Conservation (phyloP, 2,113 vertebrate genomes). For the Electrona antarctica region DNA sequence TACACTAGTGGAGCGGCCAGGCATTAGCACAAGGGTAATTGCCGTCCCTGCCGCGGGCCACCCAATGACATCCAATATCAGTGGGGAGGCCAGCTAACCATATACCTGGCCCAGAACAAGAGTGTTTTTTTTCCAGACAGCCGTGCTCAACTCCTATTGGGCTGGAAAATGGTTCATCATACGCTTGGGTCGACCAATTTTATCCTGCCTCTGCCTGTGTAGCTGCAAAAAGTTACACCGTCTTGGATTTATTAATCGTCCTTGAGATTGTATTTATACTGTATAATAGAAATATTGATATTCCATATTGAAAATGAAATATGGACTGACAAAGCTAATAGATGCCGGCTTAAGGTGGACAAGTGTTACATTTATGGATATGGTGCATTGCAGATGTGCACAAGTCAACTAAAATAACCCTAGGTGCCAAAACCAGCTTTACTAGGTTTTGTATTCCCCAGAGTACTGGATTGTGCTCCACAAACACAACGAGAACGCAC, state of each 20-base stretch:
- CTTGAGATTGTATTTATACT: conserved; percentile 49
- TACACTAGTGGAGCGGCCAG: conserved; percentile 44
- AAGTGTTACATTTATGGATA: conserved; percentile 46
- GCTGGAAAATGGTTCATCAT: conserved; percentile 72
- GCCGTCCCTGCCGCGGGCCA: conserved; percentile 57
- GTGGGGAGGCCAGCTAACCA: conserved; percentile 52
- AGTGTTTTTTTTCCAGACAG: conserved; percentile 53
- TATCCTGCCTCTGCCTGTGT: conserved; percentile 38
- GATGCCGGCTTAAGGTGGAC: conserved; percentile 34
- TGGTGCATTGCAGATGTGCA: conserved; percentile 51
- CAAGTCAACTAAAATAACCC: conserved; percentile 13
- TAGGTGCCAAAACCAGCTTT: conserved; percentile 31
- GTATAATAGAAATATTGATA: too few species aligned
- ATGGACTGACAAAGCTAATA: conserved; percentile 49
- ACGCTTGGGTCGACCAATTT: conserved; percentile 58
- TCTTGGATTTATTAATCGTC: conserved; percentile 66
- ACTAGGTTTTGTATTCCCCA: conserved; percentile 35
- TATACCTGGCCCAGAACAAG: conserved; percentile 62
- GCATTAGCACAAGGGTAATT: conserved; percentile 76
- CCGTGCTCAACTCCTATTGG: conserved; percentile 63
- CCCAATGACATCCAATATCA: conserved; percentile 73
- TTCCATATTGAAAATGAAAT: conserved; percentile 44
- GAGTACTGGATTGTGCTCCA: conserved; percentile 48
- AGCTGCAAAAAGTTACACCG: conserved; percentile 47
- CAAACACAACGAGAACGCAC: conserved; percentile 43